Evolutionary conservation across 2,888 invertebrate species (phyloP), one percentile per base, ranked within the genome.

Genomic region (Entomobrya proxima): DNA sequence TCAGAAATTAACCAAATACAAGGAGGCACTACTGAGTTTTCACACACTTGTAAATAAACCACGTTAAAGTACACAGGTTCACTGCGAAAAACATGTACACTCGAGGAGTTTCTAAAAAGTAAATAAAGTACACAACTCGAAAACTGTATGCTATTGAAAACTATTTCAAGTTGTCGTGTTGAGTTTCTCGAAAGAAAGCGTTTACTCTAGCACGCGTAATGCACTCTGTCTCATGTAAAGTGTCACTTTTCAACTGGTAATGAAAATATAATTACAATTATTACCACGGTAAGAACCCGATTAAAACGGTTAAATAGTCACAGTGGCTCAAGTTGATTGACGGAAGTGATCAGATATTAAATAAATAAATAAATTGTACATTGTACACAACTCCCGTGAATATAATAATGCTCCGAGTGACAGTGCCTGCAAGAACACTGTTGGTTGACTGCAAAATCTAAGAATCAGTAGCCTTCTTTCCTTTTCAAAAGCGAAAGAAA

Each of bases 261-360:
- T 40, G 40, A 40, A 37, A 67, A 40, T 44, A 67, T 40, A 40
- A 67, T 67, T 40, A 67, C n/a, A 61, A 18, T 61, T 55, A 55
- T 55, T 27, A 24, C 55, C 55, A 24, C 2, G 4, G 21, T n/a
- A 37, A 64, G 40, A 30, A 40, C 15, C 9, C 7, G 7, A 40
- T 40, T 18, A 40, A 55, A 55, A 18, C 18, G 11, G 3, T 44
- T 44, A 55, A 55, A 18, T 18, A 55, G 67, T 24, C 13, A 11
- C 13, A 18, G 67, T 37, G 1, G 37, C 67, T 64, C 35, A 40
- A 24, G 21, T 11, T 74, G 74, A 74, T 74, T 74, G 74, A 74
- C 74, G 21, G 7, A 47, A 32, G 50, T 74, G 74, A 74, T 74
- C 50, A 27, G 74, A 74, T 74, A 50, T 21, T 27, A 74, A 67